Percentiles rank a stretch among this genome's conserved stretches.
These are phyloP conservation scores for Myotis planiceps DNA, from an alignment of 2,797 vertebrate genomes.

Conservation along the genomic window DNA sequence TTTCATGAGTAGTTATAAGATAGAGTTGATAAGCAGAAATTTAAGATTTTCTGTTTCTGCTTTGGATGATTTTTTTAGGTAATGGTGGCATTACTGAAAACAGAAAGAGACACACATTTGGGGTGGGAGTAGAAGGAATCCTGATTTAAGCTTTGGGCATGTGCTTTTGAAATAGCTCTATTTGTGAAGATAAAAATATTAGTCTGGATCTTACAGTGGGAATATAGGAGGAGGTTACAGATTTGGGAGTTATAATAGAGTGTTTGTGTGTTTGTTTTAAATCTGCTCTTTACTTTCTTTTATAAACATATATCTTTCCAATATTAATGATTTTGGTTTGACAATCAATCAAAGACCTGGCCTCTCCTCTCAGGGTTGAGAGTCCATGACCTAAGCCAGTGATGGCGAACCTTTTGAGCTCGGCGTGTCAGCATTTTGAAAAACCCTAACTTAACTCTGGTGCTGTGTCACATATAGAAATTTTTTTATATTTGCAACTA, in stretches of 20 bases:
- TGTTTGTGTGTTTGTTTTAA: neutral
- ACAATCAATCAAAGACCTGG: neutral
- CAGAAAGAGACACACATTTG: neutral
- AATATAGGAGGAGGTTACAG: neutral
- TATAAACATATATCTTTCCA: neutral
- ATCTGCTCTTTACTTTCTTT: neutral
- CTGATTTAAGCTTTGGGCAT: neutral
- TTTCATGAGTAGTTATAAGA: slow-evolving; percentile 18
- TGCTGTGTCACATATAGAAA: no score
- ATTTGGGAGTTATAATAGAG: neutral
- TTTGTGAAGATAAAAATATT: neutral
- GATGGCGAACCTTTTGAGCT: no score
- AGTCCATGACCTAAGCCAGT: neutral
- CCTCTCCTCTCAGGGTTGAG: neutral
- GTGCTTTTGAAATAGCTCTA: slow-evolving; percentile 19
- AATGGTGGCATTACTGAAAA: neutral
- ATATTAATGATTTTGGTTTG: neutral
- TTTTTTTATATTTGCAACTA: no score
- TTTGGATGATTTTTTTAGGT: neutral
- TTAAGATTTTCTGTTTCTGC: neutral
- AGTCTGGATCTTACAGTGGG: neutral
- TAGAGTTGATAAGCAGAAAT: neutral
- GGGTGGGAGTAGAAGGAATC: neutral
- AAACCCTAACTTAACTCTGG: no score
- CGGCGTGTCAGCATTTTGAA: no score